Conservation (phyloP, 2,113 vertebrate genomes). For the Grus americana region DNA sequence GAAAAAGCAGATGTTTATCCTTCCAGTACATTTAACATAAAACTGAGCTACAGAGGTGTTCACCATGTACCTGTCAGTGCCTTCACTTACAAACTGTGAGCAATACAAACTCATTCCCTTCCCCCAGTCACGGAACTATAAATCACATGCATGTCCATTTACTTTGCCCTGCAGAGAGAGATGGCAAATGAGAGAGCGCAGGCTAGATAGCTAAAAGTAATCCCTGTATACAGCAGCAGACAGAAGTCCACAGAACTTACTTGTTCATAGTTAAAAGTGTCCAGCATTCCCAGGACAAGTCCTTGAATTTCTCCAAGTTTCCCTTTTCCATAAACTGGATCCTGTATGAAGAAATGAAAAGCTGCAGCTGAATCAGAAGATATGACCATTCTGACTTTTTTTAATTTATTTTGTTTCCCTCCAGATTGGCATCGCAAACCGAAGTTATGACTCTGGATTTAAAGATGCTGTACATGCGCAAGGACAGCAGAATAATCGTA, state of each 20-base stretch:
- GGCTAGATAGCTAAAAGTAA: background rate
- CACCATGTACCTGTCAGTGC: background rate
- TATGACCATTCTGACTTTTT: background rate
- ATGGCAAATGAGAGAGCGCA: background rate
- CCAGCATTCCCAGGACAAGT: constrained; percentile 94
- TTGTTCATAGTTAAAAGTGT: constrained; percentile 96
- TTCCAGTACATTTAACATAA: constrained; percentile 22
- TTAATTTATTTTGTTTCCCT: rapidly evolving
- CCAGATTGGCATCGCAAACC: background rate
- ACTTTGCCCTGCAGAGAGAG: background rate
- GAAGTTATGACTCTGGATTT: background rate
- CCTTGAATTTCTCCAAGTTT: constrained; percentile 96
- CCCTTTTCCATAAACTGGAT: constrained; percentile 95
- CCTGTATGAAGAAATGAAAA: constrained; percentile 74
- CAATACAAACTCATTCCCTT: background rate
- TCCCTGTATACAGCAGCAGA: background rate
- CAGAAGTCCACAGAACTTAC: constrained; percentile 64
- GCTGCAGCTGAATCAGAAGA: background rate
- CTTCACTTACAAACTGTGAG: background rate
- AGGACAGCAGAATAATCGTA: background rate
- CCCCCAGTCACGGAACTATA: background rate
- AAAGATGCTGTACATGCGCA: background rate
- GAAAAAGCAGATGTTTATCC: constrained; percentile 13
- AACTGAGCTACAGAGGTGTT: background rate
- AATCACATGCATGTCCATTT: background rate